Evolutionary conservation across 2,797 vertebrate genomes (phyloP), one percentile per base, ranked within the genome.

Genomic region (Amniataba percoides): DNA sequence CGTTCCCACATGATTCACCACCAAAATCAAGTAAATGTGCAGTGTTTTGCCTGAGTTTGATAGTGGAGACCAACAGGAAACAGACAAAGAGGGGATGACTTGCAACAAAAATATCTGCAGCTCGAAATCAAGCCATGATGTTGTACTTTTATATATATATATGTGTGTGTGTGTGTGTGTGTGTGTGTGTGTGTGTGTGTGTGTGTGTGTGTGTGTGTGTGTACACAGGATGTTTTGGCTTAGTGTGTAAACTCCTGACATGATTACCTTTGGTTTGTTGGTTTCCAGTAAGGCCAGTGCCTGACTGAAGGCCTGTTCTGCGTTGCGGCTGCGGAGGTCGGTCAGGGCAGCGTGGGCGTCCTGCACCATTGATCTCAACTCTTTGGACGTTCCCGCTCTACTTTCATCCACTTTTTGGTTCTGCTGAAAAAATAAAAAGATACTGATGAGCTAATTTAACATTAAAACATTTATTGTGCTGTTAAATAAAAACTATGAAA

Each of bases 311-410:
- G 95, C 93, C 57, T 95, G 94, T 23, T 96, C 95, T 0, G 97
- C 97, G 1, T 95, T 96, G 52, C 90, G 95, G 81, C 93, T 96
- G 5, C 95, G 95, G 27, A 95, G 95, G 85, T 97, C 96, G 1
- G 62, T 25, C 71, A 96, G 78, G 21, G 96, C 94, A 0, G 70
- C 74, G 27, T 94, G 94, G 0, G 87, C 97, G 0, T 97, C 96
- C 72, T 74, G 87, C 21, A 97, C 93, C 1, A 92, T 45, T 1
- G 93, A 89, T 13, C 89, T 90, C 39, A 96, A 70, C 68, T 89
- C 74, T 39, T 58, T 82, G 19, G 55, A 69, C 31, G 77, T 1
- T 0, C 1, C 23, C 0, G 46, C 49, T 70, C 71, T 87, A 11
- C 8, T 14, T 0, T 42, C 42, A 0, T 21, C 25, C 34, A 14